Base-by-base conservation (phyloP, 2,888 invertebrate genomes). In the Leucoma salicis region DNA sequence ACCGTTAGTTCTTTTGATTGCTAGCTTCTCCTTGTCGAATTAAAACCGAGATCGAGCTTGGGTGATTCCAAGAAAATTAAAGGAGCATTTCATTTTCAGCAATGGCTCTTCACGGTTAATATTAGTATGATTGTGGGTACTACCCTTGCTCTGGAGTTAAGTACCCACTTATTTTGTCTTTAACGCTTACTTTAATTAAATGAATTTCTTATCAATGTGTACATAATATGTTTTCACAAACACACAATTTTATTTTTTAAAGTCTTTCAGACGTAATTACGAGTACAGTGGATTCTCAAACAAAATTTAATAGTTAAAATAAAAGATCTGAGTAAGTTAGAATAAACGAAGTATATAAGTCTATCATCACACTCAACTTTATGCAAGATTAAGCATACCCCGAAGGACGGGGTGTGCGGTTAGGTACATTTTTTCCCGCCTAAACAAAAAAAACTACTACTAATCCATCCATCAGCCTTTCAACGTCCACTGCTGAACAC, bases 1-100 rank as follows among this genome's bases (percentile, higher is more conserved):
- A 68, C 78, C 73, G 85, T 85, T 82, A 89, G 82, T 88, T 88
- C 87, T 87, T 88, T 87, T 86, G 85, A 87, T 87, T 80, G 81
- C 82, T 78, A 75, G 75, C 78, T 78, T 74, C 76, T 80, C 74
- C 77, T 77, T 82, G 80, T 81, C 79, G 82, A 87, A 86, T 87
- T 85, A 84, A 87, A 85, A 79, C 77, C 74, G 69, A 81, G 74
- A 80, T 82, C 78, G 79, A 77, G 82, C 75, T 60, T 61, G 73
- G 80, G 78, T 78, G 74, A 81, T 81, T 83, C 75, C 66, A 69
- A 78, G 72, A 82, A 86, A 86, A 86, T 87, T 86, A 82, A 86
- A 85, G 82, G 75, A 78, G 64, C 77, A 67, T 82, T 77, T 79
- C 78, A 80, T 86, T 87, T 83, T 74, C 77, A 72, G 71, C 69